Conservation (phyloP, 2,113 vertebrate genomes). For the Nothocercus nigrocapillus region DNA sequence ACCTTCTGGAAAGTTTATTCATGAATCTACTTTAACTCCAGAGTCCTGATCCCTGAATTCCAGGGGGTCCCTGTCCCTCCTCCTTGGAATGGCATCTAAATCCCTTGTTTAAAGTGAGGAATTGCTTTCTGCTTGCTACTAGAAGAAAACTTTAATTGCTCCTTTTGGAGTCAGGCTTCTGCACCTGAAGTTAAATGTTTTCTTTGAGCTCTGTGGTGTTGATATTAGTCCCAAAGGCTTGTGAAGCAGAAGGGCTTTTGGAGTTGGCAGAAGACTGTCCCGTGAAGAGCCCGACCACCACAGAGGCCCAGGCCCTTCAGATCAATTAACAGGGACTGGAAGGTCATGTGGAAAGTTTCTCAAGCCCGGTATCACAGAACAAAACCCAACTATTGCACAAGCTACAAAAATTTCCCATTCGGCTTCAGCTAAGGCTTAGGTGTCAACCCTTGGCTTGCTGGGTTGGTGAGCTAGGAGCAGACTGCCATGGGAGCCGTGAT, state of each 20-base stretch:
- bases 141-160: background rate
- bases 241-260: background rate
- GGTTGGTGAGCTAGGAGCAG: rapidly evolving
- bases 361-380: background rate
- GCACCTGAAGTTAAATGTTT: background rate
- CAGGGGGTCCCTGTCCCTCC: background rate
- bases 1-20: background rate
- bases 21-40: background rate
- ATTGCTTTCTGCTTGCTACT: background rate
- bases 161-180: background rate
- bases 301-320: background rate
- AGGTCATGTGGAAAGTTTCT: background rate
- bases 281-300: background rate
- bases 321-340: background rate
- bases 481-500: background rate
- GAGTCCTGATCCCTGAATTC: background rate
- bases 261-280: background rate
- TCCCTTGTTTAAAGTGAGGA: background rate
- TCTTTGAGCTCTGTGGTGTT: background rate
- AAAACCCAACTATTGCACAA: background rate
- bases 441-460: background rate
- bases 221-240: rapidly evolving
- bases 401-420: background rate
- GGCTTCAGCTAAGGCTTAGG: background rate
- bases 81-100: background rate